Base-by-base conservation (phyloP, 1,140 invertebrate species). In the Bombus polaris region DNA sequence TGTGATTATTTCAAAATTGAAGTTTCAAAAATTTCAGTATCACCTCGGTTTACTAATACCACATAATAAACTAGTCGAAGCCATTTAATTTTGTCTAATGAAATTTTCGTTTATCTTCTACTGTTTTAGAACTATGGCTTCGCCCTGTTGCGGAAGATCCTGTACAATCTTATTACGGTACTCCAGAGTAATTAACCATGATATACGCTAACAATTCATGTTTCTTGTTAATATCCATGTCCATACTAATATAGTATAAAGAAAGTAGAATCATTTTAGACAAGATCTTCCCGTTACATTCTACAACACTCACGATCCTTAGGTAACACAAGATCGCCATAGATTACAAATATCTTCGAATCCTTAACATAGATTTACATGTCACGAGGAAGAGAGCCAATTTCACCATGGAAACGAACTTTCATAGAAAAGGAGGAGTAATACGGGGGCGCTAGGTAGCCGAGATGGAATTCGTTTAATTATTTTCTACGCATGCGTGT, bases 401-500 rank as follows among this genome's bases (percentile, higher is more conserved):
- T 53, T 74, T 47, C 35, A 39, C 18, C 6, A 32, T 39, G 1
- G 42, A 9, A 37, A 35, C 39, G 12, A 35, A 57, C 28, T 47
- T 75, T 39, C 32, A 3, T 65, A 32, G 8, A 84, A 84, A 32
- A 71, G 37, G 22, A 47, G 15, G 2, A 32, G 32, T 4, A 22
- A 44, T 2, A 78, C 9, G 25, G 0, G 10, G n/a, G 37, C 18
- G 80, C 18, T 65, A 59, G 28, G 8, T 2, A 15, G 2, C 3
- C 37, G 3, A 18, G 22, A 25, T 78, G 18, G 39, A 68, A 81
- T 73, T 47, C 32, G 28, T 59, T 78, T 81, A 53, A 85, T 66
- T 81, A 66, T 75, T 35, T 6, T 8, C 62, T 44, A 25, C 39
- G 22, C 9, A 73, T 42, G 13, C 10, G n/a, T 13, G 28, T 9